A percentile compares a stretch with the other conserved stretches of the same genome.
These are phyloP conservation scores for Eucriotettix oculatus DNA, from an alignment of 2,888 invertebrate genomes.

Conservation along the genomic window DNA sequence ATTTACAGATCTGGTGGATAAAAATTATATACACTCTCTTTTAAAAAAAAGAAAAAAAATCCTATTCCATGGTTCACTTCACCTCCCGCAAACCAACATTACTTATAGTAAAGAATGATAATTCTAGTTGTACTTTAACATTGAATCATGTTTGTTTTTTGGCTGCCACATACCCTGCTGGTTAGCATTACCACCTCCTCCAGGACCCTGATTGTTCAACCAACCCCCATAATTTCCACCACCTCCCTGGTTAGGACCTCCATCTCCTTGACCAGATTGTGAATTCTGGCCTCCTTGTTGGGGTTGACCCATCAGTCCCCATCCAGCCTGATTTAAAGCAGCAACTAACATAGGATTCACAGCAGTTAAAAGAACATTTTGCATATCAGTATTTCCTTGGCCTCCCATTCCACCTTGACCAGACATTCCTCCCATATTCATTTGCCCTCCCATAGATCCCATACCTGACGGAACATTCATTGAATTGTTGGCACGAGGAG, in stretches of 20 bases:
- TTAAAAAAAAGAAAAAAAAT: too few species aligned
- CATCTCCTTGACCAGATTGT: background rate
- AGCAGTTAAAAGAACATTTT: background rate
- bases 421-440: background rate
- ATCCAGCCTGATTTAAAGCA: background rate
- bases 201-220: background rate
- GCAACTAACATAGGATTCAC: background rate
- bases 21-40: too few species aligned
- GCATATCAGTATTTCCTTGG: slow-evolving; percentile 20
- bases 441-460: background rate
- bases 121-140: background rate
- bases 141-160: background rate
- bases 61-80: too few species aligned
- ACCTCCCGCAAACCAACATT: too few species aligned
- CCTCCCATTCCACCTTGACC: background rate
- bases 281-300: background rate
- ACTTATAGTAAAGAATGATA: too few species aligned
- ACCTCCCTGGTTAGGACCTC: background rate
- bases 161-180: background rate
- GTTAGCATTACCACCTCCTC: background rate
- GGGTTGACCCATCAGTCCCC: background rate
- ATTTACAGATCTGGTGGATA: too few species aligned
- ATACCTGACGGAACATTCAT: background rate
- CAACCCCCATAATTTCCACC: background rate
- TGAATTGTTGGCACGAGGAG: background rate